Evolutionary conservation across 2,113 vertebrate species (phyloP), one percentile per base, ranked within the genome.

Genomic region (Planiliza haematocheilus): DNA sequence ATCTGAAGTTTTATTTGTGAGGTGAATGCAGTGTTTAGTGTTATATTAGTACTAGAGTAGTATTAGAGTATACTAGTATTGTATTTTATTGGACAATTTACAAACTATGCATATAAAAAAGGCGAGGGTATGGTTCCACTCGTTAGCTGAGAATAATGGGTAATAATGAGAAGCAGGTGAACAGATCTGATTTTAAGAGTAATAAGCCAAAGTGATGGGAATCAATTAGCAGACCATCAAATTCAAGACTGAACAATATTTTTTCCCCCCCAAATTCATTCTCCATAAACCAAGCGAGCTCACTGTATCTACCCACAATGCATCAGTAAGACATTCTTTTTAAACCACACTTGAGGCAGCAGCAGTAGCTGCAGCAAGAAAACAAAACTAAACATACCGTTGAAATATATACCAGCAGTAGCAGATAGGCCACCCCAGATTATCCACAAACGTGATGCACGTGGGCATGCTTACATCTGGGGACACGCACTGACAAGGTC

Each of bases 391-490:
- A 86, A 86, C 84, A 89, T 45, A 76, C 61, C 65, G 50, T 85
- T 71, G 64, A 84, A 81, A 82, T 57, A 69, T 78, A 79, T 36
- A 80, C 66, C 59, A 70, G 48, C 73, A 70, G 74, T 21, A 59
- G 64, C 72, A 76, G 72, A 84, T 59, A 76, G 86, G 82, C 74
- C 81, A 74, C 52, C 57, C 79, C 72, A 51, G 39, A 61, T 72
- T 84, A 71, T 74, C 86, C 86, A 78, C 79, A 88, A 63, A 79
- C 70, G 73, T 41, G 79, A 34, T 77, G 64, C 76, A 87, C n/a
- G 8, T 65, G 43, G 59, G 59, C 43, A 74, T 45, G 59, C 84
- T 42, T 70, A 24, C 48, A 71, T 62, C 50, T 10, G 10, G 53
- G 58, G 69, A 81, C 69, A 67, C 56, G 63, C 81, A 79, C 81